Conservation (phyloP, 1,140 invertebrate species). For the Himalopsyche phryganea region DNA sequence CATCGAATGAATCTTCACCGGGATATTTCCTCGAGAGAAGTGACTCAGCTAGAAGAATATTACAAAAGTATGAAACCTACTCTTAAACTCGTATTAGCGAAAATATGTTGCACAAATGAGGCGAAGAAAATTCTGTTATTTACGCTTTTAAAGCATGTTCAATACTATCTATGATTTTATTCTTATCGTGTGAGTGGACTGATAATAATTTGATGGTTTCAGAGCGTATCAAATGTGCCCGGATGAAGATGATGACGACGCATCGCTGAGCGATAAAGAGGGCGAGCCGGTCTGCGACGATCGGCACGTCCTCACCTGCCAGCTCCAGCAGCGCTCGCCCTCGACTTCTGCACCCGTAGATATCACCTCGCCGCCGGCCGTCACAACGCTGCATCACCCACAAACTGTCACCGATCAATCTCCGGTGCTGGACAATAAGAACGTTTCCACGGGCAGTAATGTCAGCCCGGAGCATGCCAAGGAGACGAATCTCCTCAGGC, state of each 20-base stretch:
- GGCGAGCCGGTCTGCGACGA: constrained; percentile 18
- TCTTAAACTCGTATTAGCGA: too few species aligned
- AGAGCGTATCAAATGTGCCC: constrained; percentile 47
- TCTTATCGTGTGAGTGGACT: too few species aligned
- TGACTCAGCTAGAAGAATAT: constrained; percentile 85
- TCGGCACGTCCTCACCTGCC: not conserved
- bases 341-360: not conserved
- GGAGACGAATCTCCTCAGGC: too few species aligned
- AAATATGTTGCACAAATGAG: too few species aligned
- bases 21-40: constrained; percentile 93
- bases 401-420: too few species aligned
- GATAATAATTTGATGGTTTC: not conserved
- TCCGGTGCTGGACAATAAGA: too few species aligned
- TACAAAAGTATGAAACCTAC: constrained; percentile 64
- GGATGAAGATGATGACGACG: constrained; percentile 47
- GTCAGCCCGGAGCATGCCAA: too few species aligned
- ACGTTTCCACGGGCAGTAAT: too few species aligned
- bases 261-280: constrained; percentile 26
- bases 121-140: too few species aligned
- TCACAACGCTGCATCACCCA: too few species aligned
- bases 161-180: too few species aligned
- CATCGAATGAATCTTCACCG: constrained; percentile 92
- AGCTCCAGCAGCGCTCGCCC: not conserved
- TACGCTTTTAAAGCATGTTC: too few species aligned
- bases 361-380: not conserved